A percentile compares a stretch with the other conserved stretches of the same genome.
Conservation (phyloP, 2,113 vertebrate species). For the Kryptolebias marmoratus region DNA sequence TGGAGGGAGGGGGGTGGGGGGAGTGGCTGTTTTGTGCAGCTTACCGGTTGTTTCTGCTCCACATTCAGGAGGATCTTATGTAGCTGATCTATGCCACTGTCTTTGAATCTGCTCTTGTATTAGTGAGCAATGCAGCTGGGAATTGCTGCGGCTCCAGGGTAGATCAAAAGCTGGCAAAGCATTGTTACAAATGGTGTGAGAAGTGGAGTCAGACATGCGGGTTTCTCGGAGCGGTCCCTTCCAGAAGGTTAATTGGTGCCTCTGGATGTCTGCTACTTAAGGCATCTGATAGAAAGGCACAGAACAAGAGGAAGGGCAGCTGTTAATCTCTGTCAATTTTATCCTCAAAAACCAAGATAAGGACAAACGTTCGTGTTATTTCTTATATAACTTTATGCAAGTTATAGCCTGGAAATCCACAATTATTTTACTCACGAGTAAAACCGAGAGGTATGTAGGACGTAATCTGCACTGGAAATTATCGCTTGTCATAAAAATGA, state of each 20-base stretch:
- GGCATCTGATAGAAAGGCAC: slow-evolving; percentile 66
- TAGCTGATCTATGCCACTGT: slow-evolving; percentile 22
- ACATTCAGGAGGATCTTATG: slow-evolving; percentile 3
- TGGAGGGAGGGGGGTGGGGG: too few species aligned
- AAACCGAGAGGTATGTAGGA: slow-evolving; percentile 50
- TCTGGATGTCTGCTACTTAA: slow-evolving; percentile 70
- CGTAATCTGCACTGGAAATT: background rate
- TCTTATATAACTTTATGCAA: background rate
- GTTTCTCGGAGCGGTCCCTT: slow-evolving; percentile 68
- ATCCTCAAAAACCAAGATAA: slow-evolving; percentile 58
- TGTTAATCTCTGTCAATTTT: slow-evolving; percentile 65
- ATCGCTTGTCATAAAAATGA: too few species aligned
- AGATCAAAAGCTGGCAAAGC: slow-evolving; percentile 61
- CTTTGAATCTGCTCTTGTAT: slow-evolving; percentile 65
- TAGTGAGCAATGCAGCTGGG: slow-evolving; percentile 54
- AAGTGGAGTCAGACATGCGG: slow-evolving; percentile 56
- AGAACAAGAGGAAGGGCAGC: slow-evolving; percentile 62
- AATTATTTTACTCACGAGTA: slow-evolving; percentile 16
- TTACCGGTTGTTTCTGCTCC: slow-evolving; percentile 7
- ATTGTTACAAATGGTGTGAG: slow-evolving; percentile 62
- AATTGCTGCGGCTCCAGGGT: slow-evolving; percentile 31
- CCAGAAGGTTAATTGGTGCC: slow-evolving; percentile 79
- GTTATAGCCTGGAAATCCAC: slow-evolving; percentile 26
- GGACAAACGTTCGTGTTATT: slow-evolving; percentile 42
- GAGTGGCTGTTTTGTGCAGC: slow-evolving; percentile 8